phyloP scores from a whole-genome alignment of 1,140 invertebrate genomes.

The Pteromalus puparum region DNA sequence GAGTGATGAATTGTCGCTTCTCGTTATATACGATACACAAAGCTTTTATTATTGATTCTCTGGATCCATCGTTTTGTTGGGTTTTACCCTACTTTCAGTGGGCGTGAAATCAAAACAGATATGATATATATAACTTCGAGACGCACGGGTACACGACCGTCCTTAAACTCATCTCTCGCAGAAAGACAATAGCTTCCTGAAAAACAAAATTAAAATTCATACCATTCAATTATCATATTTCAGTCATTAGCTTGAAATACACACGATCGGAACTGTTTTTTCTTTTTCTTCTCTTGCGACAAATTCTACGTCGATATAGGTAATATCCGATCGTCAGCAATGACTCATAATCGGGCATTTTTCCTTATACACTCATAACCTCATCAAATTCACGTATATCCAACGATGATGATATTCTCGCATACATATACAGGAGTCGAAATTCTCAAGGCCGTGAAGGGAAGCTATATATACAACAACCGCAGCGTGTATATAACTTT shows the following conservation, averaged over 20 bases:
- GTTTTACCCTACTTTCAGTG: not conserved
- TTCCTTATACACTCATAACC: not conserved
- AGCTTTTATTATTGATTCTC: not conserved
- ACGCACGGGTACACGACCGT: too few relatives aligned
- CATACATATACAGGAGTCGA: slow-evolving; percentile 8
- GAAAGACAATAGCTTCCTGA: not conserved
- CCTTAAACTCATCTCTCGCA: not conserved
- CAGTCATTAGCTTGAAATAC: not conserved
- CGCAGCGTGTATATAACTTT: not conserved
- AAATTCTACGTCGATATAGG: not conserved
- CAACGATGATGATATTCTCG: not conserved
- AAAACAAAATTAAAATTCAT: not conserved
- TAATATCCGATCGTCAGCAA: not conserved
- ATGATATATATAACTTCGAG: not conserved
- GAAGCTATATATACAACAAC: not conserved
- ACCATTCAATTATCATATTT: not conserved
- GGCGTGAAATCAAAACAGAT: not conserved
- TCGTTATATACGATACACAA: not conserved
- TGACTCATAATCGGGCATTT: not conserved
- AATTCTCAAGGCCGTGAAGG: slow-evolving; percentile 32
- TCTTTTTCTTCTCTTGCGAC: not conserved
- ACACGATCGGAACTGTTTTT: not conserved
- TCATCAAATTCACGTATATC: slow-evolving; percentile 5
- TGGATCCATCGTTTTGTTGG: not conserved
- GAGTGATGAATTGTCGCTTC: not conserved